Conservation (phyloP, 2,797 vertebrate genomes). For the Macropus fuliginosus region DNA sequence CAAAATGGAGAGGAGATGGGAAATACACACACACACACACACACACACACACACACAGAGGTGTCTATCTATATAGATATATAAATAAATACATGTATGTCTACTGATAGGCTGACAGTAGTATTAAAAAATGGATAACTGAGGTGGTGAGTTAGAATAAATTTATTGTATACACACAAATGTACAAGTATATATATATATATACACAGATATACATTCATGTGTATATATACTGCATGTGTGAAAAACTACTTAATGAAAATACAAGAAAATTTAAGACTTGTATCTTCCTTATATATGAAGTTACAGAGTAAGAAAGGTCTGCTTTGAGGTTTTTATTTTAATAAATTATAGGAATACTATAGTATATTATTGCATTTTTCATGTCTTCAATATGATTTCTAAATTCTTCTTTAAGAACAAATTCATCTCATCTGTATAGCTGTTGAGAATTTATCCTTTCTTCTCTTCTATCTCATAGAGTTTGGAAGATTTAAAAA, state of each 20-base stretch:
- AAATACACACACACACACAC: background rate
- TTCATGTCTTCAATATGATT: slow-evolving; percentile 29
- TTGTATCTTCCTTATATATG: slow-evolving; percentile 52
- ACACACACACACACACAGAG: background rate
- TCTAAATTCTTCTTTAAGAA: slow-evolving; percentile 63
- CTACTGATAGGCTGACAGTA: background rate
- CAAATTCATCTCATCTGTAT: slow-evolving; percentile 28
- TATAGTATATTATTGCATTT: slow-evolving; percentile 40
- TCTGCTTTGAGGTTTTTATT: background rate
- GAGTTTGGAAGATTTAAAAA: slow-evolving; percentile 6
- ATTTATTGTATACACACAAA: background rate
- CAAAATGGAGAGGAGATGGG: no score
- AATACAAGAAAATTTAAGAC: slow-evolving; percentile 53
- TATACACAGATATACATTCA: no score
- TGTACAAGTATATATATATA: no score
- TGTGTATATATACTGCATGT: background rate
- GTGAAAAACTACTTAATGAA: slow-evolving; percentile 20
- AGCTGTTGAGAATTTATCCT: slow-evolving; percentile 60
- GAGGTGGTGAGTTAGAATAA: background rate
- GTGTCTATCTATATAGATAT: background rate
- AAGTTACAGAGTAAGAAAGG: slow-evolving; percentile 56
- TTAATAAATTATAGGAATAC: slow-evolving; percentile 54
- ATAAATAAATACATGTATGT: background rate
- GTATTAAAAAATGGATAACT: background rate
- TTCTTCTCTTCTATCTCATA: slow-evolving; percentile 19